Percentiles rank a stretch among this genome's conserved stretches.
These are phyloP conservation scores for Stenurella melanura DNA, from an alignment of 2,888 invertebrate genomes.

Conservation along the genomic window DNA sequence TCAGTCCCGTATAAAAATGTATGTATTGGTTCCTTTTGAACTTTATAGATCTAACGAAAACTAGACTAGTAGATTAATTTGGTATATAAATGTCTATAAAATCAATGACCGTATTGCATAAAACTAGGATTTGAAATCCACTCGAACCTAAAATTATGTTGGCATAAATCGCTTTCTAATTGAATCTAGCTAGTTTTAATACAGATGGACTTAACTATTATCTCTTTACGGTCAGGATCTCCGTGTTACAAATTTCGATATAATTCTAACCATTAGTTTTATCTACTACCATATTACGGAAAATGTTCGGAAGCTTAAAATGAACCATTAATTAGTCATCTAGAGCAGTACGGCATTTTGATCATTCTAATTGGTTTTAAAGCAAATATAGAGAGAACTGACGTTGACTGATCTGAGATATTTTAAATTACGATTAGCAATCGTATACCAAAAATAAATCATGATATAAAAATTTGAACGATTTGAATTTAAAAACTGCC, in stretches of 20 bases:
- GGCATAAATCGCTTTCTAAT: conserved; percentile 25
- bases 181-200: conserved; percentile 26
- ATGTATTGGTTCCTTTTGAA: too few species aligned
- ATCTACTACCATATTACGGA: conserved; percentile 14
- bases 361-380: neutral
- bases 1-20: too few species aligned
- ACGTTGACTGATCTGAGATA: neutral
- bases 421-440: neutral
- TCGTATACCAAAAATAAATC: too few species aligned
- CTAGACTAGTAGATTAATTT: neutral
- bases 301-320: neutral
- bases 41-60: neutral
- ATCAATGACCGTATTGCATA: neutral
- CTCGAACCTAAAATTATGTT: conserved; percentile 2
- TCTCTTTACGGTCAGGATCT: conserved; percentile 4
- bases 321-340: neutral
- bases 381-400: neutral
- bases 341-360: neutral
- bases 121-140: neutral
- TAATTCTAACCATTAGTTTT: conserved; percentile 29
- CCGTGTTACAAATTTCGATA: conserved; percentile 4
- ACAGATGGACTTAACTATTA: conserved; percentile 19
- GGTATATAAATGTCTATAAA: neutral
- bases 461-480: too few species aligned
- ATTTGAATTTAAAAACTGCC: too few species aligned